phyloP scores from a whole-genome alignment of 2,113 vertebrate species.

The Rhodinocichla rosea region DNA sequence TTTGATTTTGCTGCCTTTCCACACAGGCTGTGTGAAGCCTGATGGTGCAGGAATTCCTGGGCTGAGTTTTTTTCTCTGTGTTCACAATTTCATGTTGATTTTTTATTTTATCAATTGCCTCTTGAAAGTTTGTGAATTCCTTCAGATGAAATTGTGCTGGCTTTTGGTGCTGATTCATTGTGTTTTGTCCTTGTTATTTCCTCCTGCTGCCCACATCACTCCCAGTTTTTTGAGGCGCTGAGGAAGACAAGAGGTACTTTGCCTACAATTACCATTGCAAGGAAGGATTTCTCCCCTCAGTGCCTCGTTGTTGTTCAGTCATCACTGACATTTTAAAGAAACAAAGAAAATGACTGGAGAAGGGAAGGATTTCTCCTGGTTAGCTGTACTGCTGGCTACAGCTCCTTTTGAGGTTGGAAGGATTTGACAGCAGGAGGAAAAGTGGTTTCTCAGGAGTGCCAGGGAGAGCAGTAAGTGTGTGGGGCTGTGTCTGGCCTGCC shows the following conservation, averaged over 20 bases:
- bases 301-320: not conserved
- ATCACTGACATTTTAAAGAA: not conserved
- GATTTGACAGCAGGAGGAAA: not conserved
- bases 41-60: not conserved
- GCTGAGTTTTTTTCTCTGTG: fast-evolving
- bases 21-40: not conserved
- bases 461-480: not conserved
- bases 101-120: not conserved
- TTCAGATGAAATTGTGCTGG: not conserved
- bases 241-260: not conserved
- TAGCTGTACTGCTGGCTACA: not conserved
- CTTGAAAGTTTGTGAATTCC: not conserved
- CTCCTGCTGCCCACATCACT: not conserved
- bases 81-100: fast-evolving
- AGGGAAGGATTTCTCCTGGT: not conserved
- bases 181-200: not conserved
- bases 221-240: not conserved
- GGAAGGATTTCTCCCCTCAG: not conserved
- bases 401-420: not conserved
- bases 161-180: fast-evolving
- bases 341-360: not conserved
- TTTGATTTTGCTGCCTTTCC: not conserved
- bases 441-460: not conserved
- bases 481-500: not conserved
- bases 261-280: fast-evolving